phyloP scores from a whole-genome alignment of 2,888 invertebrate genomes.

The Eupithecia subfuscata region DNA sequence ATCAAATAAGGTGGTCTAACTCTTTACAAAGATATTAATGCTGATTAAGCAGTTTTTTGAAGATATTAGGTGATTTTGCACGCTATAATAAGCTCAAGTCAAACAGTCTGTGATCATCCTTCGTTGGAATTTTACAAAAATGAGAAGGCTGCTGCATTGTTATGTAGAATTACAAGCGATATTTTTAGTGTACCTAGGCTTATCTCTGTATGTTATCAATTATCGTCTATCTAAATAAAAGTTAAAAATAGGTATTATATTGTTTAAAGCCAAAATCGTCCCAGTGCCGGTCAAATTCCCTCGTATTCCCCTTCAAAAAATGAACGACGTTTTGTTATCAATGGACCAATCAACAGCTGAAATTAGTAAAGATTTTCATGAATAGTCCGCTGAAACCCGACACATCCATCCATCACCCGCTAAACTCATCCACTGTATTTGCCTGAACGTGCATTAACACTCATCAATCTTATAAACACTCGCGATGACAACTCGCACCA shows the following conservation, averaged over 20 bases:
- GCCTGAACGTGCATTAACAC: conserved; percentile 14
- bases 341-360: neutral
- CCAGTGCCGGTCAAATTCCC: neutral
- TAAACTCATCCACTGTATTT: conserved; percentile 12
- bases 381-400: neutral
- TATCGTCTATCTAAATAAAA: neutral
- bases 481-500: conserved; percentile 16
- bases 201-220: neutral
- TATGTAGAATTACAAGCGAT: neutral
- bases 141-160: neutral
- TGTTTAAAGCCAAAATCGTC: neutral
- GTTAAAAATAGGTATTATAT: neutral
- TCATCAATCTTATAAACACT: conserved; percentile 25
- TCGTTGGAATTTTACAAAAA: neutral
- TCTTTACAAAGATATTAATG: no score
- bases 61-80: no score
- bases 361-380: neutral
- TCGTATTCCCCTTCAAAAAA: neutral
- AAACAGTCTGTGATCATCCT: neutral
- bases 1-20: no score
- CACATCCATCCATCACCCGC: conserved; percentile 15
- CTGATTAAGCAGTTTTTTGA: no score
- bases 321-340: neutral
- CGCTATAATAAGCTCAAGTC: neutral
- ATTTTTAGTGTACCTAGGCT: neutral